These are phyloP conservation scores for Cepaea nemoralis DNA, from an alignment of 1,140 invertebrate species.

Conservation along the genomic window DNA sequence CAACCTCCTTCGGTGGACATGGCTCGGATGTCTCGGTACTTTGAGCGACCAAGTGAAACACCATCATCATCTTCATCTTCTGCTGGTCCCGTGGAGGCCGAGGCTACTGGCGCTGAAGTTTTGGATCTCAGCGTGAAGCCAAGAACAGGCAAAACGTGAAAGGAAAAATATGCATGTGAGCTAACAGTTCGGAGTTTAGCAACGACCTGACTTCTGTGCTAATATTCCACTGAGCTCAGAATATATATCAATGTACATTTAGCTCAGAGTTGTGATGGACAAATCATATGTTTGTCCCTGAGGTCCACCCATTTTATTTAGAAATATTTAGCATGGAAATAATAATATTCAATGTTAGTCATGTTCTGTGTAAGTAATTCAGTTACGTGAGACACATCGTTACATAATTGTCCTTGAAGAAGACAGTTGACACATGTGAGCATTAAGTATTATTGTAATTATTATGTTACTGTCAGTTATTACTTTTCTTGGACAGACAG, in stretches of 20 bases:
- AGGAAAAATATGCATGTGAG: not conserved
- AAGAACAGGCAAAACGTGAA: constrained; percentile 28
- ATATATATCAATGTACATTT: not conserved
- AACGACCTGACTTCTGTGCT: not conserved
- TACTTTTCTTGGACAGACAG: not conserved
- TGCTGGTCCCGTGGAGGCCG: constrained; percentile 2
- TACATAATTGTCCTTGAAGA: not conserved
- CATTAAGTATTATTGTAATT: not conserved
- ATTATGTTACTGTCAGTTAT: not conserved
- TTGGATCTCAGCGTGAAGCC: constrained; percentile 41
- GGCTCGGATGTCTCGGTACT: constrained; percentile 37
- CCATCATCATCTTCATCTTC: constrained; percentile 22
- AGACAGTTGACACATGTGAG: not conserved
- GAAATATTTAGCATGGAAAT: not conserved
- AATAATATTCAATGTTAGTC: not conserved
- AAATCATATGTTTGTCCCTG: not conserved
- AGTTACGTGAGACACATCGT: too few relatives aligned
- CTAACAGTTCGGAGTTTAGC: not conserved
- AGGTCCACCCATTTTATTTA: not conserved
- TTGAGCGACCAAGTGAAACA: constrained; percentile 32
- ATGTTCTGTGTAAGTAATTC: too few relatives aligned
- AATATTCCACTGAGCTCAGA: not conserved
- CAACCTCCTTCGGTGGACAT: constrained; percentile 30
- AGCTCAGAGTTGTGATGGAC: not conserved
- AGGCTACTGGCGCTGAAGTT: constrained; percentile 35